phyloP scores from a whole-genome alignment of 2,888 invertebrate species.

The Drosophila paucipuncta region DNA sequence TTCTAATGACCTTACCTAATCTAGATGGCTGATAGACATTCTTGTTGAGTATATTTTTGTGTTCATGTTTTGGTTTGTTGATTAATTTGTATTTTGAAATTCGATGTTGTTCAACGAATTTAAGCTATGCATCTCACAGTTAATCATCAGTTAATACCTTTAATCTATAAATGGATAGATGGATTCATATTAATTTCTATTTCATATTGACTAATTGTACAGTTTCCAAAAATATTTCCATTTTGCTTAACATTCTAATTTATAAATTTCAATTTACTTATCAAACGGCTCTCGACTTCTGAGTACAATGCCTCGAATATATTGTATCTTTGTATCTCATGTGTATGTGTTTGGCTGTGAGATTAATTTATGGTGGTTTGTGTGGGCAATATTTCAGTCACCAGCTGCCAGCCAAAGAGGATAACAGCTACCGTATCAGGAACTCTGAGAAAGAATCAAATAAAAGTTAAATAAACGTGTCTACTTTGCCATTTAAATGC shows the following conservation, averaged over 20 bases:
- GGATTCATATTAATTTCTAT: not conserved
- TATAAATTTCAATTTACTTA: not conserved
- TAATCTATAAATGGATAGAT: not conserved
- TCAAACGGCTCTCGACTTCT: slow-evolving; percentile 26
- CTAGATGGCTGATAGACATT: not conserved
- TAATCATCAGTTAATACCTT: not conserved
- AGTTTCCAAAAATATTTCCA: not conserved
- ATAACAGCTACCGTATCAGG: slow-evolving; percentile 17
- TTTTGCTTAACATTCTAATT: not conserved
- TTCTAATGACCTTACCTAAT: not conserved
- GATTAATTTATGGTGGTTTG: slow-evolving; percentile 48
- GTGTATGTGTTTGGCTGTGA: slow-evolving; percentile 7
- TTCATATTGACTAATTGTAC: too few relatives aligned
- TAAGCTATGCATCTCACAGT: not conserved
- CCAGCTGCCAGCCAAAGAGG: slow-evolving; percentile 21
- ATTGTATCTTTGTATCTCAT: slow-evolving; percentile 23
- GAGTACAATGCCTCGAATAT: slow-evolving; percentile 12
- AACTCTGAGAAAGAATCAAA: slow-evolving; percentile 25
- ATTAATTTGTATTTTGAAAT: not conserved
- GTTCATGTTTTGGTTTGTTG: not conserved
- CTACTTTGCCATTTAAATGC: slow-evolving; percentile 39
- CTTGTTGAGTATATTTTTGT: not conserved
- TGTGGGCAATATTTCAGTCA: slow-evolving; percentile 8
- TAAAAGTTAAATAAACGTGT: slow-evolving; percentile 53
- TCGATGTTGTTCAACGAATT: not conserved